Percentiles rank a stretch among this genome's conserved stretches.
These are phyloP conservation scores for Meles meles DNA, from an alignment of 2,113 vertebrate genomes.

Conservation along the genomic window DNA sequence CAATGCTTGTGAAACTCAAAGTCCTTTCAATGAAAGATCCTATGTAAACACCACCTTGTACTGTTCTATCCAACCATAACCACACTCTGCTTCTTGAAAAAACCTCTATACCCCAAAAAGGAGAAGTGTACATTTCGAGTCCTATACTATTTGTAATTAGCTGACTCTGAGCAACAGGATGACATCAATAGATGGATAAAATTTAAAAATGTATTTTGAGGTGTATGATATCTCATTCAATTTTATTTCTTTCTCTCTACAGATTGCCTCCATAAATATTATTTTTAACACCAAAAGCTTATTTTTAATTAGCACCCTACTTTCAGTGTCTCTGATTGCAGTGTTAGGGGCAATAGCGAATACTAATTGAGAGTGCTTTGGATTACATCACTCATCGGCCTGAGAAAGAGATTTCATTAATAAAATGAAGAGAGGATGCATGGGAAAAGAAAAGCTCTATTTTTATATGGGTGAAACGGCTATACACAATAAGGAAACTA, in stretches of 20 bases:
- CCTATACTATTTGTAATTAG: background rate
- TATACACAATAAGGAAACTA: background rate
- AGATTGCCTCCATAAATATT: background rate
- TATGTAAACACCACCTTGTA: slow-evolving; percentile 26
- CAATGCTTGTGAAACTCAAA: slow-evolving; percentile 32
- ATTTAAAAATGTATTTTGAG: background rate
- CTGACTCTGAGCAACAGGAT: slow-evolving; percentile 24
- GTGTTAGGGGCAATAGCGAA: background rate
- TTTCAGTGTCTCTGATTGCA: slow-evolving; percentile 21
- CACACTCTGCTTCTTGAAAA: background rate
- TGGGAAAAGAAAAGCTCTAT: background rate
- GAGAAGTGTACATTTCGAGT: background rate
- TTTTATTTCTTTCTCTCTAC: slow-evolving; percentile 4
- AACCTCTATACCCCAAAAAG: background rate
- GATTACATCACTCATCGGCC: background rate
- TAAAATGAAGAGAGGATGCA: background rate
- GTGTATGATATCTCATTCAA: background rate
- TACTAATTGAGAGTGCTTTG: background rate
- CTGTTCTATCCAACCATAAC: background rate
- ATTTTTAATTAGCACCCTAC: slow-evolving; percentile 9
- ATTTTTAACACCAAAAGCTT: slow-evolving; percentile 8
- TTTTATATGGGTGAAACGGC: background rate
- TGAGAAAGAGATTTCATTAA: slow-evolving; percentile 22
- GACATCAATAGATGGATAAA: background rate
- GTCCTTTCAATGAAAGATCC: slow-evolving; percentile 22